phyloP scores from a whole-genome alignment of 1,140 invertebrate species.

The Pantala flavescens region DNA sequence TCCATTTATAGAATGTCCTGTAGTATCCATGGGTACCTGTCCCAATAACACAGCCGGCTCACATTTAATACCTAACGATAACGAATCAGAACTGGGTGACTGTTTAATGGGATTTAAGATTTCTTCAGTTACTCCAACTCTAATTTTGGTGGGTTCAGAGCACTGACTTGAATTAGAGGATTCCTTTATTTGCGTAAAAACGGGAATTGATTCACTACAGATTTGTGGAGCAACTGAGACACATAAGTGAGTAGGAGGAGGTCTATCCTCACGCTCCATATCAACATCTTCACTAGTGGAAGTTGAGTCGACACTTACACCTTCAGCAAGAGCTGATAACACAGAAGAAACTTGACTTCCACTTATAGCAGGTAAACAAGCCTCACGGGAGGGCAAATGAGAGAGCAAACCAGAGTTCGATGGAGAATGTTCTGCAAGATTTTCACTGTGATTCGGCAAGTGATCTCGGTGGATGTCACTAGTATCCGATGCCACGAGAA shows the following conservation, averaged over 20 bases:
- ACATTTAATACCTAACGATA: neutral
- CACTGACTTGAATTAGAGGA: neutral
- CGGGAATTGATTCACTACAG: neutral
- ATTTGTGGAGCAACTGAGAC: neutral
- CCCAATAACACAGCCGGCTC: neutral
- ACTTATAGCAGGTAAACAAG: constrained; percentile 16
- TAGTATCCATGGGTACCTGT: neutral
- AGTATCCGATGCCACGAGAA: neutral
- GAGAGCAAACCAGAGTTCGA: neutral
- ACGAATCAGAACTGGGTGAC: neutral
- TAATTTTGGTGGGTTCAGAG: neutral
- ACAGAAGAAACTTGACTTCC: constrained; percentile 21
- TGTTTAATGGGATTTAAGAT: neutral
- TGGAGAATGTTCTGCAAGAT: neutral
- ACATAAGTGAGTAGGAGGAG: neutral
- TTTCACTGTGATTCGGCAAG: neutral
- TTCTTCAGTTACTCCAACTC: neutral
- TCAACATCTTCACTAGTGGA: neutral
- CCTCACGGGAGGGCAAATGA: neutral
- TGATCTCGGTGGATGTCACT: neutral
- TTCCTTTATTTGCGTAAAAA: neutral
- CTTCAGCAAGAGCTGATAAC: constrained; percentile 15
- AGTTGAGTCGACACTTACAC: neutral
- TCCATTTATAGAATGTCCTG: neutral
- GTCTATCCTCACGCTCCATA: neutral